Conservation (phyloP, 2,888 invertebrate species). For the Agrotis clavis region DNA sequence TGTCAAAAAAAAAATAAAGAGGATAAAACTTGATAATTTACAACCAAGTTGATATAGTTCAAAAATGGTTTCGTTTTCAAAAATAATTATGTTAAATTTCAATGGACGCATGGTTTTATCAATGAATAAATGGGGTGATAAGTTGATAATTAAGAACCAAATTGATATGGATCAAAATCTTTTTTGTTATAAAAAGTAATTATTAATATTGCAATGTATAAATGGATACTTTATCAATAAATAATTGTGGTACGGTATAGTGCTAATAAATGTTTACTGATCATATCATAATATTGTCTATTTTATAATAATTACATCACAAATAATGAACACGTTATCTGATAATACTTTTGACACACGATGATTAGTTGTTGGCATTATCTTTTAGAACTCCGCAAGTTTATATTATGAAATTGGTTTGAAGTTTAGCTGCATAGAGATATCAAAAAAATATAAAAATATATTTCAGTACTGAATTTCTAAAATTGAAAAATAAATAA, state of each 20-base stretch:
- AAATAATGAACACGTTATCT: conserved; percentile 32
- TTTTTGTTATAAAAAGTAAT: not conserved
- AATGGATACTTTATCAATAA: conserved; percentile 7
- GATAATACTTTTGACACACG: conserved; percentile 20
- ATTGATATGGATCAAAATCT: not conserved
- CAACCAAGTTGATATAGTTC: too few species aligned
- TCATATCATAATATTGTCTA: conserved; percentile 28
- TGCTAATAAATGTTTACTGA: conserved; percentile 15
- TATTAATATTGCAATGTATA: not conserved
- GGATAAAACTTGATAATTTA: too few species aligned
- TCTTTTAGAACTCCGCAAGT: not conserved
- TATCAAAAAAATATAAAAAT: not conserved
- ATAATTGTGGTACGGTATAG: conserved; percentile 13
- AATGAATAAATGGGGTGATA: not conserved
- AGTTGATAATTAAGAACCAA: not conserved
- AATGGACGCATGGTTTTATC: too few species aligned
- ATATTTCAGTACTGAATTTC: not conserved
- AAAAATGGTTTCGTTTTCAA: too few species aligned
- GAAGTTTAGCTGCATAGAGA: not conserved
- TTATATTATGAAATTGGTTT: not conserved
- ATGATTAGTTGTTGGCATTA: conserved; percentile 8
- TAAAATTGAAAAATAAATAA: not conserved
- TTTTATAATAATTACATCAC: conserved; percentile 44
- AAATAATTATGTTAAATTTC: too few species aligned
- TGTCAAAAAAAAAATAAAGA: too few species aligned